Evolutionary conservation across 2,797 vertebrate genomes (phyloP).

Genomic region (Phataginus tricuspis): DNA sequence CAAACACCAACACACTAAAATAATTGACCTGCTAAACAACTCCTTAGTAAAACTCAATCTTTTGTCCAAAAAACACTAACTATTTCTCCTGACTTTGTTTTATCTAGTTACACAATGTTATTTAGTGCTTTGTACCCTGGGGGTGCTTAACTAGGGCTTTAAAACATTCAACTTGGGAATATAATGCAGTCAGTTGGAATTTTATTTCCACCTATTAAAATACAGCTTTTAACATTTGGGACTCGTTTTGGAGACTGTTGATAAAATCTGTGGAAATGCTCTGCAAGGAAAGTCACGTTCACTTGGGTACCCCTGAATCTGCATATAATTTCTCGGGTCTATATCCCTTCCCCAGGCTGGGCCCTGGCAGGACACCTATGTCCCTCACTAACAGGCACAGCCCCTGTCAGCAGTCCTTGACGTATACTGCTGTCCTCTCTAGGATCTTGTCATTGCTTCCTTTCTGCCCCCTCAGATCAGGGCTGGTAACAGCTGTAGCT

Average conservation of each 20-base stretch:
- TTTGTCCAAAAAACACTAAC: not conserved
- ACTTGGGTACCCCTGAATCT: not conserved
- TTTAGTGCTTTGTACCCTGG: not conserved
- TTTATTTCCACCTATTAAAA: slow-evolving; percentile 7
- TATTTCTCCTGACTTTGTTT: not conserved
- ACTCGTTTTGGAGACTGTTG: not conserved
- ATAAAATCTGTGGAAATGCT: not conserved
- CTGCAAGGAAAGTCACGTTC: not conserved
- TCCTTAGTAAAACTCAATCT: not conserved
- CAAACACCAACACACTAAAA: not conserved
- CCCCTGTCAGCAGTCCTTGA: not conserved
- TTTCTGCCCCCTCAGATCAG: not conserved
- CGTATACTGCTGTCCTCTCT: not conserved
- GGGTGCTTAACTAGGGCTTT: not conserved
- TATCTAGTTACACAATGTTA: not conserved
- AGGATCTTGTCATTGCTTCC: not conserved
- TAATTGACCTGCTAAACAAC: not conserved
- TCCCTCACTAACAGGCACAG: not conserved
- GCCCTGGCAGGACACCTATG: not conserved
- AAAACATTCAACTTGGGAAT: not conserved
- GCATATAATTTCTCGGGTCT: not conserved
- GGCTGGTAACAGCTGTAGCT: not conserved
- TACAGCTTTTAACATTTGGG: not conserved
- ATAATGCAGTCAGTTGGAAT: not conserved
- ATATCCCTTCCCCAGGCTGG: not conserved